Base-by-base conservation (phyloP, 30 jellyfish, hydroid and myxozoan genomes). In the Phacellophora camtschatica region DNA sequence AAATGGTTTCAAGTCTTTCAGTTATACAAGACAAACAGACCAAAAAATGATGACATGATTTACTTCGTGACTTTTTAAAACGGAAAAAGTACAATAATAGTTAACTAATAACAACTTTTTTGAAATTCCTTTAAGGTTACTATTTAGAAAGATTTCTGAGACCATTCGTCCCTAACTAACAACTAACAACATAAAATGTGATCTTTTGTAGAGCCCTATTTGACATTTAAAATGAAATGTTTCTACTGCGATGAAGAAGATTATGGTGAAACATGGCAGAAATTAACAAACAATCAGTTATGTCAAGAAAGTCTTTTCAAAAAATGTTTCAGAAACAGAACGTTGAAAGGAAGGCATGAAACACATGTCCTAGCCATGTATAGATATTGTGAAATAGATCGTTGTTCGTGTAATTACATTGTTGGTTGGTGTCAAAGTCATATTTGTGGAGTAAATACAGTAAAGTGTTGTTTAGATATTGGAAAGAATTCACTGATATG, bases 171-270 rank as follows among this genome's bases (percentile, higher is more conserved):
- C n/a, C n/a, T n/a, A n/a, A n/a, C n/a, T n/a, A n/a, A n/a, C n/a
- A n/a, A n/a, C n/a, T n/a, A n/a, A n/a, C n/a, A n/a, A n/a, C n/a
- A n/a, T n/a, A n/a, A n/a, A n/a, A n/a, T n/a, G n/a, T n/a, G n/a
- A n/a, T 28, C 11, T 34, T 32, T 37, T 71, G 28, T 66, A 89
- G 97, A 89, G 45, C 97, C 97, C 4, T 89, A 89, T 88, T 72
- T 82, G 95, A 89, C 97, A 5, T 71, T 89, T 51, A 89, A 89
- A 46, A 89, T 89, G 97, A 74, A 77, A 34, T 89, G 97, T 57
- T 89, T 82, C 78, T 89, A 89, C 83, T 68, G 83, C 42, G 97
- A 89, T 66, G 84, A 64, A 5, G 92, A 77, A 23, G 79, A 54
- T 42, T 89, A 81, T 62, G 97, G 97, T 15, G 89, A 53, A 15